Evolutionary conservation across 2,888 invertebrate genomes (phyloP), one percentile per base, ranked within the genome.

Genomic region (Tenthredo distinguenda): DNA sequence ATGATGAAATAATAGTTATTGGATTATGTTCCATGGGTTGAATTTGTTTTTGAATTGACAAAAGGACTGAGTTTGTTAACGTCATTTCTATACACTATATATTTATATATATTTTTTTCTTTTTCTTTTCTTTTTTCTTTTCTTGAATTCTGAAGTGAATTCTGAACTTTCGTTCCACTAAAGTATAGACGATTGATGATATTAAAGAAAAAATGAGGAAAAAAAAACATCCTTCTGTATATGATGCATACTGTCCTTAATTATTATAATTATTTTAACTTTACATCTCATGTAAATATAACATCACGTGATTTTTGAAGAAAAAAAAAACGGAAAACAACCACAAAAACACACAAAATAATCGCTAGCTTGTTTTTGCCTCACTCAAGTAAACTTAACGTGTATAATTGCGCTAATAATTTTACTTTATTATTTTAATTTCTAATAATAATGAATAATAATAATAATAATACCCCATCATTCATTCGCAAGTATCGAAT

Each of bases 61-160:
- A 79, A 79, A 79, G 55, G 34, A 79, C 58, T 79, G 79, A 79
- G 79, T 55, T 79, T 55, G 79, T 55, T 79, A 34, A 55, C 50
- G 26, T 7, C 12, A 55, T 34, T 79, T 55, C 26, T 79, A 77
- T 15, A 9, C 6, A 40, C 12, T 77, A 15, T 18, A 55, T 18
- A 18, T 50, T 18, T 18, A 6, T n/a, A 55, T 55, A 50, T n/a
- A 47, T 47, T 26, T 74, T 43, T 43, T 74, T 47, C 37, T 47
- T 74, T 26, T 74, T 47, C 31, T 21, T 34, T 77, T 65, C 31
- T 21, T 34, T 77, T 65, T 65, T 40, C 26, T 65, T 65, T 43
- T n/a, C 62, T 82, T 62, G 62, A 62, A 65, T 21, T 81, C n/a
- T n/a, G n/a, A 65, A 82, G 65, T 65, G 65, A 10, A 82, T 62